phyloP scores from a whole-genome alignment of 2,797 vertebrate genomes.

The Galaxias olidus region DNA sequence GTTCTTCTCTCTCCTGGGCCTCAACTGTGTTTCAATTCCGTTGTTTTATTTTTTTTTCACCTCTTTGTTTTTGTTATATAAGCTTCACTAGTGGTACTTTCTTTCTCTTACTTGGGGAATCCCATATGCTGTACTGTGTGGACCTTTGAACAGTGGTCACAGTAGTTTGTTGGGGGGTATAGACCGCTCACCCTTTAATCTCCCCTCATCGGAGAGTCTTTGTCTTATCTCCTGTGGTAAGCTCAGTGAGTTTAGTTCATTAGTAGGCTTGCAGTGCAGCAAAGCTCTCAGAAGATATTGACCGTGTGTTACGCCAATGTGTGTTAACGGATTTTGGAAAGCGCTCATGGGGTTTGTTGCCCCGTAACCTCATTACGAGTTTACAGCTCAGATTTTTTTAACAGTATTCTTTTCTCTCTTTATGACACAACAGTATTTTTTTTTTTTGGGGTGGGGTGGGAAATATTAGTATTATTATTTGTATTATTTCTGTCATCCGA shows the following conservation, averaged over 20 bases:
- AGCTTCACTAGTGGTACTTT: neutral
- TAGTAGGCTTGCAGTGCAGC: too few species aligned
- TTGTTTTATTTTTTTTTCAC: constrained; percentile 17
- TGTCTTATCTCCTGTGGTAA: too few species aligned
- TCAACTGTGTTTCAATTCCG: neutral
- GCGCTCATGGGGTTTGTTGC: neutral
- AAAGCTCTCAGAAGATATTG: too few species aligned
- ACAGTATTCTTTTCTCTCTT: constrained; percentile 53
- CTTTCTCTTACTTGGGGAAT: too few species aligned
- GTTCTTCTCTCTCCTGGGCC: constrained; percentile 18
- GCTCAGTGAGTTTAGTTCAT: too few species aligned
- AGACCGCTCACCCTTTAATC: too few species aligned
- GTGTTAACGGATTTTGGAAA: constrained; percentile 10
- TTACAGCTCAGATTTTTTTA: constrained; percentile 34
- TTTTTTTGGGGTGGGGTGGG: constrained; percentile 7
- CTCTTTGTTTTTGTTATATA: neutral
- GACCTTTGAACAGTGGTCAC: too few species aligned
- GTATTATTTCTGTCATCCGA: neutral
- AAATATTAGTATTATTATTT: constrained; percentile 15
- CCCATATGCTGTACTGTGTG: too few species aligned
- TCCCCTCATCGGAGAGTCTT: too few species aligned
- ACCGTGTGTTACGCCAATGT: constrained; percentile 2
- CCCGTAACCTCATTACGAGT: constrained; percentile 8
- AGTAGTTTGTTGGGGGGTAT: too few species aligned
- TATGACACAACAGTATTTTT: constrained; percentile 31